Evolutionary conservation across 2,888 invertebrate genomes (phyloP).

Genomic region (Sminthurides aquaticus): DNA sequence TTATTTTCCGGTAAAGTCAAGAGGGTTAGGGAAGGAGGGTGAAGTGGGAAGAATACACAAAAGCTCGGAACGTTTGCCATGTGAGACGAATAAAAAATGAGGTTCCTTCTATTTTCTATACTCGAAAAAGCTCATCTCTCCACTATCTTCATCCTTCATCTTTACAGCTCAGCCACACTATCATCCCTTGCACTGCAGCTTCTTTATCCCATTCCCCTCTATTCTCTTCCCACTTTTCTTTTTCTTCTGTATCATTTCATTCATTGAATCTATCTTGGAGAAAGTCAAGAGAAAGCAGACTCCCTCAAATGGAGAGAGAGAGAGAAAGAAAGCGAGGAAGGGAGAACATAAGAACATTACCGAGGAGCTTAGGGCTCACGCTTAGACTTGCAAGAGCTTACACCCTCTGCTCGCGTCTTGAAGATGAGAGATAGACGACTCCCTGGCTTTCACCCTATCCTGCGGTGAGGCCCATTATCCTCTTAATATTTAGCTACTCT

Average conservation of each 20-base stretch:
- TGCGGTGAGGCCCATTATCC: background rate
- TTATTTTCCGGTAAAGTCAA: constrained; percentile 35
- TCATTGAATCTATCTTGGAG: background rate
- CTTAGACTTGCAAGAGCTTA: too few species aligned
- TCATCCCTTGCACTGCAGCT: constrained; percentile 4
- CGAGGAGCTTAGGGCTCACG: too few species aligned
- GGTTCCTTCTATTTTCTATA: background rate
- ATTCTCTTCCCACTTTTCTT: background rate
- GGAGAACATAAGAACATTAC: too few species aligned
- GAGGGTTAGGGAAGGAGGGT: constrained; percentile 32
- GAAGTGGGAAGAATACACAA: constrained; percentile 28
- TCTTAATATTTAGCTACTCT: constrained; percentile 4
- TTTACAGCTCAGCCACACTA: too few species aligned
- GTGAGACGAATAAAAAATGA: constrained; percentile 35
- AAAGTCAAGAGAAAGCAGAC: background rate
- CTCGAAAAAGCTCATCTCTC: constrained; percentile 3
- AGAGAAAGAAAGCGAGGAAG: constrained; percentile 4
- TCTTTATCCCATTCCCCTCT: constrained; percentile 3
- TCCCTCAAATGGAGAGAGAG: background rate
- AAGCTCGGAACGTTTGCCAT: constrained; percentile 19
- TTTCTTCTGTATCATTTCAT: constrained; percentile 5
- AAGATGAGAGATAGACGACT: too few species aligned
- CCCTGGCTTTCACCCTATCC: constrained; percentile 16
- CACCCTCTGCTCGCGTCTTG: too few species aligned
- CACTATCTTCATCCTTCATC: too few species aligned